Base-by-base conservation (phyloP, 1,140 invertebrate species). In the Phthorimaea operculella region DNA sequence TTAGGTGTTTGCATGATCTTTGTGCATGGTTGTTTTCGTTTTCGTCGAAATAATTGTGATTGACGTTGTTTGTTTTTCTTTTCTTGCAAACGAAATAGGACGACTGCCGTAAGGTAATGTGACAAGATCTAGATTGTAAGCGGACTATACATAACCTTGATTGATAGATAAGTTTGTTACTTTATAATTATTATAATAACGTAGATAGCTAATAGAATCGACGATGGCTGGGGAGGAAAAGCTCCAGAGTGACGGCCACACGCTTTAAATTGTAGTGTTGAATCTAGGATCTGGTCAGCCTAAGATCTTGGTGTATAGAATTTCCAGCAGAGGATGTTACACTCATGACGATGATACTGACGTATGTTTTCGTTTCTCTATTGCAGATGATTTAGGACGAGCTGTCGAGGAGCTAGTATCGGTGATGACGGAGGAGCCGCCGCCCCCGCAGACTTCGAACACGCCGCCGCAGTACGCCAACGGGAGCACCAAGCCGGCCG, bases 381-480 rank as follows among this genome's bases (percentile, higher is more conserved):
- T 39, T 39, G n/a, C 83, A 90, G 93, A 92, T 76, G 93, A 96
- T 76, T 87, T 96, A 62, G 92, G 93, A 18, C 92, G 92, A 85
- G 94, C 93, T 56, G 92, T 96, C 50, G 93, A 94, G 71, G 91
- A 93, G 76, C 85, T 96, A 64, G 95, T 96, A 58, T 93, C 92
- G 54, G 93, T 94, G 36, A 96, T 97, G 90, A 94, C 92, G 51
- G 92, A 94, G 70, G 93, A 94, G 66, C 88, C 89, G 33, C 47
- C 28, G 14, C 18, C 15, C 57, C 51, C 4, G 65, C 65, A 54
- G 34, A 57, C 70, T 34, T 51, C 63, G 63, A 73, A 64, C 52
- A 69, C 75, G 14, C 80, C 83, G 54, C 83, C 83, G 17, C 76
- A 82, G 50, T 85, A 85, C 67, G 77, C 75, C 64, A 84, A 84